Percentiles rank a stretch among this genome's conserved stretches.
These are phyloP conservation scores for Helicoverpa armigera DNA, from an alignment of 1,140 invertebrate genomes.

Conservation along the genomic window DNA sequence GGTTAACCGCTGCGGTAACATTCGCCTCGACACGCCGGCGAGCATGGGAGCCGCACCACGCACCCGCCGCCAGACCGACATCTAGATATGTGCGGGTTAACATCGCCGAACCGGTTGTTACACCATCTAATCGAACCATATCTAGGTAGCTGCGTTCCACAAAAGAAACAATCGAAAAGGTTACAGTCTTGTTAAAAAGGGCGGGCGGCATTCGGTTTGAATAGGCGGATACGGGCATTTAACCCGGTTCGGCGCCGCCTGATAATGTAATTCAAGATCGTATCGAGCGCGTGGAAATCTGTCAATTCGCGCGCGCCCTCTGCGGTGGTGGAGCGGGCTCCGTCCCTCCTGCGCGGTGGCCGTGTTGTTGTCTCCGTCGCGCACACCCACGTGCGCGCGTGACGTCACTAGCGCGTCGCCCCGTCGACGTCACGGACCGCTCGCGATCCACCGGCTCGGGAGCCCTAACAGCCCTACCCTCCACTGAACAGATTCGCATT, in stretches of 20 bases:
- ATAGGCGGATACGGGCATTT: constrained; percentile 59
- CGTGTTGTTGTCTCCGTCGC: constrained; percentile 65
- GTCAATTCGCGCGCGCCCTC: constrained; percentile 76
- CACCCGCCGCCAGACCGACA: constrained; percentile 20
- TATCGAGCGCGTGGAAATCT: constrained; percentile 81
- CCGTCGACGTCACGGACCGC: constrained; percentile 73
- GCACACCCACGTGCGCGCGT: constrained; percentile 81
- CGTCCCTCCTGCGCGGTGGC: constrained; percentile 50
- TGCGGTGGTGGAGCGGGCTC: constrained; percentile 58
- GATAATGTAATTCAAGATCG: constrained; percentile 79
- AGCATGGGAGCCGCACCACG: constrained; percentile 35
- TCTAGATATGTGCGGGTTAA: constrained; percentile 22
- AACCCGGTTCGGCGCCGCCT: constrained; percentile 59
- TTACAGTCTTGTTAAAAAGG: constrained; percentile 33
- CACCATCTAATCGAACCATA: constrained; percentile 29
- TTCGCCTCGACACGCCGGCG: constrained; percentile 44
- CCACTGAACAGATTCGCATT: constrained; percentile 2
- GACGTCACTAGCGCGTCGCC: constrained; percentile 75
- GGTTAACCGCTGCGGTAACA: constrained; percentile 57
- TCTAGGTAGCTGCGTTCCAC: constrained; percentile 5
- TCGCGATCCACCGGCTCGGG: constrained; percentile 51
- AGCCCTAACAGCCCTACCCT: constrained; percentile 40
- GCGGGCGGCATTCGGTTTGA: constrained; percentile 38
- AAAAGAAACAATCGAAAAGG: constrained; percentile 38
- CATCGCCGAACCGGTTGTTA: constrained; percentile 41